phyloP scores from a whole-genome alignment of 1,140 invertebrate genomes.

The Rhagoletis zephyria region DNA sequence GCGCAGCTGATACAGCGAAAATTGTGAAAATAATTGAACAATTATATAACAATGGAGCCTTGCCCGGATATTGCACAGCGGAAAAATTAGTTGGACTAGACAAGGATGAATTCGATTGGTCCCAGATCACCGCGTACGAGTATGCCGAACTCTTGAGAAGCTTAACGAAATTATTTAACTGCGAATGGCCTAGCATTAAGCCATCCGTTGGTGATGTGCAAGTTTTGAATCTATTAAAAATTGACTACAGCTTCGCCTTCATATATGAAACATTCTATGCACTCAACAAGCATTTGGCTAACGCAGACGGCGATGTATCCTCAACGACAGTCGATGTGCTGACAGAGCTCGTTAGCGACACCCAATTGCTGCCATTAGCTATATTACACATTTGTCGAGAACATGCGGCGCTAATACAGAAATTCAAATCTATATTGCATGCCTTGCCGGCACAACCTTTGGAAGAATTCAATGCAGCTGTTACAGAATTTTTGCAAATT shows the following conservation, averaged over 20 bases:
- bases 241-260: conserved; percentile 65
- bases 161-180: conserved; percentile 74
- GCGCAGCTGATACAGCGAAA: conserved; percentile 58
- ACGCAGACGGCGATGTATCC: not conserved
- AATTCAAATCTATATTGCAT: conserved; percentile 62
- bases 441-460: conserved; percentile 61
- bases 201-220: conserved; percentile 53
- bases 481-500: conserved; percentile 76
- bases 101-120: conserved; percentile 66
- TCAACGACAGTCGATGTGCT: conserved; percentile 28
- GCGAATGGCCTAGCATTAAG: conserved; percentile 73
- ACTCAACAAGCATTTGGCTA: conserved; percentile 57
- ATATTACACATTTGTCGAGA: conserved; percentile 63
- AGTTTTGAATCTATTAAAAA: conserved; percentile 67
- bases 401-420: conserved; percentile 59
- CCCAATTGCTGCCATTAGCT: conserved; percentile 60
- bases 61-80: conserved; percentile 79
- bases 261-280: conserved; percentile 60
- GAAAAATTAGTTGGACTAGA: conserved; percentile 77
- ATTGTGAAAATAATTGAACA: conserved; percentile 58
- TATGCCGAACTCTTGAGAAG: conserved; percentile 74
- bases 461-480: conserved; percentile 62
- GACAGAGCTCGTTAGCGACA: conserved; percentile 61
- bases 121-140: conserved; percentile 68
- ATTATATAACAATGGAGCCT: conserved; percentile 56